phyloP scores from a whole-genome alignment of 23 tunicate species.

The Ciona savignyi region DNA sequence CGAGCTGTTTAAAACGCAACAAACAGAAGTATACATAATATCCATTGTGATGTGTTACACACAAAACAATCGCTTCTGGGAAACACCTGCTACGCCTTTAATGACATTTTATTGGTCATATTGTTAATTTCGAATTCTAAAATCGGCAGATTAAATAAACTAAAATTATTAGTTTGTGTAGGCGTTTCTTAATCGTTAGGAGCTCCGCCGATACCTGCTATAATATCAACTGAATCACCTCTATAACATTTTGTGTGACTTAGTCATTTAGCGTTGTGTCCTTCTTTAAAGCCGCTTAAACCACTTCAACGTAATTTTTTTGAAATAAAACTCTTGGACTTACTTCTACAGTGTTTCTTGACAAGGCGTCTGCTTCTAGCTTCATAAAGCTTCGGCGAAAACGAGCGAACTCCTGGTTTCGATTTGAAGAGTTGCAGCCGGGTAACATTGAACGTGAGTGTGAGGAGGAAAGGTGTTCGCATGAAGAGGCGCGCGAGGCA shows the following conservation, averaged over 20 bases:
- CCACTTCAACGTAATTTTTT: background rate
- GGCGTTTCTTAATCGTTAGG: background rate
- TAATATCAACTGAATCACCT: no score
- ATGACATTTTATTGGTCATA: no score
- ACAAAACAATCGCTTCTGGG: no score
- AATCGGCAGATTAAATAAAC: no score
- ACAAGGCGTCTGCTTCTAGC: conserved; percentile 27
- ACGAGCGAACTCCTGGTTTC: conserved; percentile 22
- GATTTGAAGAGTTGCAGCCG: conserved; percentile 27
- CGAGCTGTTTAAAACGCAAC: no score
- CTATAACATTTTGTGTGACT: no score
- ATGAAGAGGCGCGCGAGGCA: conserved; percentile 64
- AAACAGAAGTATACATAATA: no score
- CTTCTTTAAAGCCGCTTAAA: background rate
- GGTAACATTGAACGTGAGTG: conserved; percentile 61
- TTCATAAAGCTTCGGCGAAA: conserved; percentile 37
- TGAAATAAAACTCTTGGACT: background rate
- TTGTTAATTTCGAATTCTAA: no score
- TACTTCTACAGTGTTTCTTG: conserved; percentile 41
- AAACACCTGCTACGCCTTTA: no score
- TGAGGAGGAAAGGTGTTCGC: conserved; percentile 35
- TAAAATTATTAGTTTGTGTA: background rate
- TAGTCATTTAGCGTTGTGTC: background rate
- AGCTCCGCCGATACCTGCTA: no score
- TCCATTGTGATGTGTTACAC: no score